Evolutionary conservation across 2,888 invertebrate species (phyloP).

Genomic region (Nesidiocoris tenuis): DNA sequence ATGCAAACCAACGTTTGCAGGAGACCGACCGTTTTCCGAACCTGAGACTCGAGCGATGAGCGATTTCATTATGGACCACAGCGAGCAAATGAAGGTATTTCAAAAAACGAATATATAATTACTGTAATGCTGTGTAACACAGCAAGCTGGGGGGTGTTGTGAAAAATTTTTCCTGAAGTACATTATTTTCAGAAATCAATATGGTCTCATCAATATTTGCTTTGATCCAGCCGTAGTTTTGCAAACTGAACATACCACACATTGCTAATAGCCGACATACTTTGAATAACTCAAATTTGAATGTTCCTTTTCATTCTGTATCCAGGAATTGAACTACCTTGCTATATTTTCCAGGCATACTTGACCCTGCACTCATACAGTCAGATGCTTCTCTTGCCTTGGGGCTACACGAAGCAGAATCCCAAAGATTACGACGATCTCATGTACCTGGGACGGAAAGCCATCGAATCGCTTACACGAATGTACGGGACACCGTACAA

Average conservation of each 20-base stretch:
- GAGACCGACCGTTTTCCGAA: conserved; percentile 60
- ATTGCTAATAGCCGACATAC: too few species aligned
- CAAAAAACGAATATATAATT: not conserved
- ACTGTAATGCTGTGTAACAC: too few species aligned
- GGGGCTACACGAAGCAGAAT: conserved; percentile 53
- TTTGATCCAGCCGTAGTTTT: too few species aligned
- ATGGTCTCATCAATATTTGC: too few species aligned
- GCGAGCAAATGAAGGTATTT: conserved; percentile 52
- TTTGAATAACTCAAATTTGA: too few species aligned
- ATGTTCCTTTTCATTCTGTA: too few species aligned
- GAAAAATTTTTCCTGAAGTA: too few species aligned
- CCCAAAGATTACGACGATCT: conserved; percentile 53
- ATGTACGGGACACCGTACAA: conserved; percentile 51
- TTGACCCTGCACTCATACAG: conserved; percentile 67
- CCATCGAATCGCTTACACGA: conserved; percentile 51
- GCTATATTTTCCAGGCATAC: too few species aligned
- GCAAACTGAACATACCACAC: too few species aligned
- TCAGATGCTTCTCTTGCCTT: conserved; percentile 56
- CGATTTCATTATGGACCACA: conserved; percentile 54
- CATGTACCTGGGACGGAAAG: conserved; percentile 53
- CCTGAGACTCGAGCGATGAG: conserved; percentile 56
- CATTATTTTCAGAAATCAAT: too few species aligned
- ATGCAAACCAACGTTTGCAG: conserved; percentile 57
- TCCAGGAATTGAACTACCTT: too few species aligned
- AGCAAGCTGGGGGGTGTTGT: too few species aligned